Evolutionary conservation across 2,888 invertebrate species (phyloP).

Genomic region (Drosophila pegasa): DNA sequence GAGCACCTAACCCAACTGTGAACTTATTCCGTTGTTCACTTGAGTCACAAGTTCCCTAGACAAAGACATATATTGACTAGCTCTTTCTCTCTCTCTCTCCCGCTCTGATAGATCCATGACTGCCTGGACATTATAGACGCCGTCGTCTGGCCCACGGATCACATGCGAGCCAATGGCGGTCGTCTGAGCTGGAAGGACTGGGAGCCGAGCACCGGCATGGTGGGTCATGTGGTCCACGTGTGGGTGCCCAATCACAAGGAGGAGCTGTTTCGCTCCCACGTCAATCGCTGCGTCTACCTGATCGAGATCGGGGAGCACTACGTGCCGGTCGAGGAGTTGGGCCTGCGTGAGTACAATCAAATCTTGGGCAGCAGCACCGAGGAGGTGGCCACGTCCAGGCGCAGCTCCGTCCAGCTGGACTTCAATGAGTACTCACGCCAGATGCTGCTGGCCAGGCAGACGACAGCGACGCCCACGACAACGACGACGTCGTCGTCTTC

Average conservation of each 20-base stretch:
- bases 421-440: conserved; percentile 71
- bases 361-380: conserved; percentile 74
- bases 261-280: conserved; percentile 93
- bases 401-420: conserved; percentile 78
- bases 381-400: conserved; percentile 71
- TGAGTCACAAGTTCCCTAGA: too few species aligned
- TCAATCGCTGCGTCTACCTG: conserved; percentile 95
- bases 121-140: conserved; percentile 95
- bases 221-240: conserved; percentile 96
- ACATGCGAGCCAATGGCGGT: conserved; percentile 94
- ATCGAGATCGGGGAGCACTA: conserved; percentile 97
- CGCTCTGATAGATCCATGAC: conserved; percentile 89
- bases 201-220: conserved; percentile 96
- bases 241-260: conserved; percentile 98
- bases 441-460: conserved; percentile 68
- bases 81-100: neutral
- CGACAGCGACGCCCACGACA: conserved; percentile 72
- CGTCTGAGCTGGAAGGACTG: conserved; percentile 95
- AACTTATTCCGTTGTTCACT: too few species aligned
- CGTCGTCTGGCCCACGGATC: conserved; percentile 97
- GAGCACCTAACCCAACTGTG: too few species aligned
- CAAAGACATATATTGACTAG: neutral
- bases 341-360: conserved; percentile 88
- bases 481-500: conserved; percentile 68
- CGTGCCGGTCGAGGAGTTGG: conserved; percentile 96